phyloP scores from a whole-genome alignment of 2,113 vertebrate species.

The Leptodactylus fuscus region DNA sequence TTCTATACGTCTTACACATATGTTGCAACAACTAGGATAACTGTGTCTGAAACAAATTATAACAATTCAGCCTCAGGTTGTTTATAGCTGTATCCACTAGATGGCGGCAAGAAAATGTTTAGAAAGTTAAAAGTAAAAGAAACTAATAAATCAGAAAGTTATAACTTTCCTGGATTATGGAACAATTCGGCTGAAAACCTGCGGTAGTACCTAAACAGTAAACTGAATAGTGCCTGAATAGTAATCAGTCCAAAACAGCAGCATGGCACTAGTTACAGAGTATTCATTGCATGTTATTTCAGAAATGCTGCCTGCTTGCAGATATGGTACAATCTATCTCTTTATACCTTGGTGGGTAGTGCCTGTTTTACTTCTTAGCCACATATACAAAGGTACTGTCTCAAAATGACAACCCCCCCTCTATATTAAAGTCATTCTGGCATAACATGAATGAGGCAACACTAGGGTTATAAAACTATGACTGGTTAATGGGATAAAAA shows the following conservation, averaged over 20 bases:
- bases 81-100: constrained; percentile 22
- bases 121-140: neutral
- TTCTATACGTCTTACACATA: neutral
- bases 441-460: no score
- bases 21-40: neutral
- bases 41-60: neutral
- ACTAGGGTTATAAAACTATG: no score
- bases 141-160: neutral
- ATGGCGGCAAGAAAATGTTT: constrained; percentile 44
- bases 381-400: no score
- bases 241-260: neutral
- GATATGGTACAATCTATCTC: no score
- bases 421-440: no score
- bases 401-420: no score
- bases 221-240: neutral
- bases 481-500: no score
- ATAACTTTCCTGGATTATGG: neutral
- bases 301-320: no score
- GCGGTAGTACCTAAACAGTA: neutral
- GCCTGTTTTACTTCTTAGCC: no score
- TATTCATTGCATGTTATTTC: neutral
- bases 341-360: no score
- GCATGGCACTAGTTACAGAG: neutral
- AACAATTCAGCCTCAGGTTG: neutral
- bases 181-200: neutral